These are phyloP conservation scores for Pedicia rivosa DNA, from an alignment of 2,888 invertebrate genomes.

Conservation along the genomic window DNA sequence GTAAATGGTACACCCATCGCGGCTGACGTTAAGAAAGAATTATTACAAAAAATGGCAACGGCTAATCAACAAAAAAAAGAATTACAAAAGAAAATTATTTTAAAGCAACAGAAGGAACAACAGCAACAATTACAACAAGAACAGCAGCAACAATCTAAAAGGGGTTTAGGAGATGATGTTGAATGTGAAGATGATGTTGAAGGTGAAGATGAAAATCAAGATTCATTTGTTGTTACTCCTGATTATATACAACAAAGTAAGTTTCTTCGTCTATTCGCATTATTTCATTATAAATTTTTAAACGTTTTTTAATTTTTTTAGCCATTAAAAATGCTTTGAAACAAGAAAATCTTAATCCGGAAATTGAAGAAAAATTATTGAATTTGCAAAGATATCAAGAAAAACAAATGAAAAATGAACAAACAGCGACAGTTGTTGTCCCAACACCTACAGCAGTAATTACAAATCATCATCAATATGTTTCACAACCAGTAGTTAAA, in stretches of 20 bases:
- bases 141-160: constrained; percentile 22
- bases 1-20: constrained; percentile 13
- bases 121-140: constrained; percentile 20
- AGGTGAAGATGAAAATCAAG: constrained; percentile 5
- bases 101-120: constrained; percentile 21
- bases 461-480: constrained; percentile 6
- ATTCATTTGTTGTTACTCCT: constrained; percentile 69
- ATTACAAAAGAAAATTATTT: no score
- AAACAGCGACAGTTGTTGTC: not conserved
- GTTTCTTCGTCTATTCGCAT: constrained; percentile 17
- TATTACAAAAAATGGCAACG: constrained; percentile 18
- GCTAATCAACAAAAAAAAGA: constrained; percentile 26
- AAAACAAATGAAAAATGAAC: constrained; percentile 46
- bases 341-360: constrained; percentile 80
- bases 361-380: constrained; percentile 80
- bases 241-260: constrained; percentile 91
- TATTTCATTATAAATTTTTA: constrained; percentile 3
- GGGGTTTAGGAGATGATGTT: constrained; percentile 6
- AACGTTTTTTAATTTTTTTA: constrained; percentile 30
- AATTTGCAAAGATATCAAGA: constrained; percentile 77
- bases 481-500: constrained; percentile 8
- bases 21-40: constrained; percentile 17
- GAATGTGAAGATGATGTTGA: constrained; percentile 5
- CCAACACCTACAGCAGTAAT: not conserved
- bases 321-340: constrained; percentile 85